A percentile compares a stretch with the other conserved stretches of the same genome.
Conservation (phyloP, 2,113 vertebrate species). For the Pygoscelis antarcticus region DNA sequence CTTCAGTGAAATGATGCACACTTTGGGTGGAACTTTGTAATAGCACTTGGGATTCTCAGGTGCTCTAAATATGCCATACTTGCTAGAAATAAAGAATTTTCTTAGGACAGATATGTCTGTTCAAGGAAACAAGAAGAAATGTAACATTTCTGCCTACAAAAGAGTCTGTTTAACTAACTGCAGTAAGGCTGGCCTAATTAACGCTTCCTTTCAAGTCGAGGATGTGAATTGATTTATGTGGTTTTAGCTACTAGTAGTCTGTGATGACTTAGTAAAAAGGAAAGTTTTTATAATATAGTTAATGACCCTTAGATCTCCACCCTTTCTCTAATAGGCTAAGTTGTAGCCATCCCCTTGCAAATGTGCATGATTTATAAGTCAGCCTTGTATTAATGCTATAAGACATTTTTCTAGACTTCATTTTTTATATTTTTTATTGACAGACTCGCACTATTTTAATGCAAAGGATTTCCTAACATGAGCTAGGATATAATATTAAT, state of each 20-base stretch:
- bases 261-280: neutral
- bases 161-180: neutral
- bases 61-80: neutral
- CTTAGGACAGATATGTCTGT: neutral
- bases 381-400: neutral
- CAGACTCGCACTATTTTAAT: neutral
- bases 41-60: neutral
- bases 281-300: neutral
- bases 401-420: neutral
- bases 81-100: neutral
- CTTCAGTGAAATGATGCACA: neutral
- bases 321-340: neutral
- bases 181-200: constrained; percentile 1
- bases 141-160: constrained; percentile 4
- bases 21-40: neutral
- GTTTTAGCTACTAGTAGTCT: neutral
- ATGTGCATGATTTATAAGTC: neutral
- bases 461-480: neutral
- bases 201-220: neutral
- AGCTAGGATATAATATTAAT: neutral
- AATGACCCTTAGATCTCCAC: neutral
- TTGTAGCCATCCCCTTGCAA: neutral
- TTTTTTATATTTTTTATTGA: neutral
- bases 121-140: constrained; percentile 1
- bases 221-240: neutral